Evolutionary conservation across 2,797 vertebrate genomes (phyloP).

Genomic region (Poecile montanus): DNA sequence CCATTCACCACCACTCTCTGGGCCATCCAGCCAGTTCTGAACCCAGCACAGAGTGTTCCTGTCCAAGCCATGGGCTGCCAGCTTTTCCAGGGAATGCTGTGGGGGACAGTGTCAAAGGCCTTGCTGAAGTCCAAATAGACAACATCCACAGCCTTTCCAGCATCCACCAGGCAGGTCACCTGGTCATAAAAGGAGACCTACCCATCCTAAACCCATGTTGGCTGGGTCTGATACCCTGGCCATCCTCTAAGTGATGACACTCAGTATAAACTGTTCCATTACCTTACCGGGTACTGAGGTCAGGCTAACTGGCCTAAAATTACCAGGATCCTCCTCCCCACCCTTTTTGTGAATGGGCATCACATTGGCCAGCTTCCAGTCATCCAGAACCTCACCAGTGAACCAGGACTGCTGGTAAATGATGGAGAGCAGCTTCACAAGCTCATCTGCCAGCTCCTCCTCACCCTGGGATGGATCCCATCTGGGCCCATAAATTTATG

Average conservation of each 20-base stretch:
- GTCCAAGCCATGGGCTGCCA: not conserved
- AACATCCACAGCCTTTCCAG: not conserved
- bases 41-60: not conserved
- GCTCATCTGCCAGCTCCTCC: not conserved
- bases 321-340: not conserved
- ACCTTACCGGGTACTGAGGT: not conserved
- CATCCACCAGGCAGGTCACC: not conserved
- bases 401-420: not conserved
- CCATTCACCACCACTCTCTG: too few relatives aligned
- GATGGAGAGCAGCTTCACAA: not conserved
- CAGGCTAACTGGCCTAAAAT: not conserved
- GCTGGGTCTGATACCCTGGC: not conserved
- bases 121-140: not conserved
- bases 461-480: not conserved
- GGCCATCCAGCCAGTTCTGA: not conserved
- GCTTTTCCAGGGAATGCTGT: not conserved
- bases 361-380: not conserved
- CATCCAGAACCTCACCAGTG: not conserved
- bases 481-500: not conserved
- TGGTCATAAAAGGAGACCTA: not conserved
- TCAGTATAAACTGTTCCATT: not conserved
- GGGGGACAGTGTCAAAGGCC: not conserved
- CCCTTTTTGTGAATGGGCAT: not conserved
- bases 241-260: not conserved
- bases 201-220: not conserved